Evolutionary conservation across 2,113 vertebrate genomes (phyloP).

Genomic region (Brienomyrus longianalis): DNA sequence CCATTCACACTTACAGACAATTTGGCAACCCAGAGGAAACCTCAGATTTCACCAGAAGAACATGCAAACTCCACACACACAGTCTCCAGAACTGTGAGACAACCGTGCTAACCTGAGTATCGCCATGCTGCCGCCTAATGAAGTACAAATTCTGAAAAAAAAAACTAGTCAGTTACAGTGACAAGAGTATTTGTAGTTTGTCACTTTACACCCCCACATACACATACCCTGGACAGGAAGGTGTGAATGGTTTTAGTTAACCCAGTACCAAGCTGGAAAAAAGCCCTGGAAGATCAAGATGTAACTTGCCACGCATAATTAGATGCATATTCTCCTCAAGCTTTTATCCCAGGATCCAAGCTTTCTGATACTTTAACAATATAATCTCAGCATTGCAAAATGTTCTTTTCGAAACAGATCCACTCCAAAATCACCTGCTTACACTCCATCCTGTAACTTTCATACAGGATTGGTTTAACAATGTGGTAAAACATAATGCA

Average conservation of each 20-base stretch:
- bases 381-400: conserved; percentile 35
- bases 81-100: background rate
- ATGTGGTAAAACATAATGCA: conserved; percentile 24
- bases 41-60: background rate
- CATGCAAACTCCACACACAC: background rate
- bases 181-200: background rate
- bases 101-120: background rate
- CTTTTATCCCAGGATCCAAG: conserved; percentile 17
- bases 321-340: background rate
- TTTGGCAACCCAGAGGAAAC: background rate
- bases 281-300: background rate
- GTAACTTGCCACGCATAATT: background rate
- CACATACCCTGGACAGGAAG: background rate
- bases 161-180: background rate
- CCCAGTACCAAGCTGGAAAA: background rate
- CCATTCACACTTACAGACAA: background rate
- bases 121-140: background rate
- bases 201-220: background rate
- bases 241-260: background rate
- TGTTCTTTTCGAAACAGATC: conserved; percentile 3
- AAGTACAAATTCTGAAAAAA: background rate
- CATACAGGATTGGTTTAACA: conserved; percentile 44
- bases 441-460: conserved; percentile 39
- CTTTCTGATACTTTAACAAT: conserved; percentile 28
- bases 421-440: conserved; percentile 39